Percentiles rank a stretch among this genome's conserved stretches.
Evolutionary conservation across 1,140 invertebrate genomes (phyloP).

Genomic region (Hormaphis cornu): DNA sequence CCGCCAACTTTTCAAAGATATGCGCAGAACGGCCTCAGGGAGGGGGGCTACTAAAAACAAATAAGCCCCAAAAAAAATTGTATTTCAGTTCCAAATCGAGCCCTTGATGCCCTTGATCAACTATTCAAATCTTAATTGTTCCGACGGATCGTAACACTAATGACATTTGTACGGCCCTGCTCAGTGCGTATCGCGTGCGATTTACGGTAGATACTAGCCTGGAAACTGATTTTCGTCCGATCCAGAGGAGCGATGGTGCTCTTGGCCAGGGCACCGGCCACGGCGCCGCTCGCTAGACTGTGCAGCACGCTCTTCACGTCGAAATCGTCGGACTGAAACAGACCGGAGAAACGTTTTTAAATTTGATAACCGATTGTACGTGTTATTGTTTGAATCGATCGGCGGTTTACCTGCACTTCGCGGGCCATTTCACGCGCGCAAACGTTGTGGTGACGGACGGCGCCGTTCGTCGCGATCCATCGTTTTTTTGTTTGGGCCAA

Average conservation of each 20-base stretch:
- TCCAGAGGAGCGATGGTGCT: constrained; percentile 93
- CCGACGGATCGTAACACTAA: no score
- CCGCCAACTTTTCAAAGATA: no score
- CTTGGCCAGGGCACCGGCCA: constrained; percentile 90
- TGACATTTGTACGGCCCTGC: no score
- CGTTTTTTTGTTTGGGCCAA: neutral
- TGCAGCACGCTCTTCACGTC: constrained; percentile 53
- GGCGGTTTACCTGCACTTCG: neutral
- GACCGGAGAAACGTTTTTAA: constrained; percentile 5
- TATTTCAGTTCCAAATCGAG: no score
- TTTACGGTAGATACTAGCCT: no score
- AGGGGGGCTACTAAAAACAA: no score
- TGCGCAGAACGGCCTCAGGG: no score
- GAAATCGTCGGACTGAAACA: constrained; percentile 37
- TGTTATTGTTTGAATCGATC: neutral
- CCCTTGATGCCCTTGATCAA: no score
- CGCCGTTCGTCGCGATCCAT: neutral
- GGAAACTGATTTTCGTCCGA: constrained; percentile 96
- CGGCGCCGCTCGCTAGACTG: constrained; percentile 68
- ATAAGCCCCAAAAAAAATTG: no score
- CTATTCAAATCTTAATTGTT: no score
- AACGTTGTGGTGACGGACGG: neutral
- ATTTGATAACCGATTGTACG: neutral
- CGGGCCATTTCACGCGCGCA: neutral
- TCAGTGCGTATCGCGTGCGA: no score